Conservation (phyloP, 2,113 vertebrate genomes). For the Indicator maculatus region DNA sequence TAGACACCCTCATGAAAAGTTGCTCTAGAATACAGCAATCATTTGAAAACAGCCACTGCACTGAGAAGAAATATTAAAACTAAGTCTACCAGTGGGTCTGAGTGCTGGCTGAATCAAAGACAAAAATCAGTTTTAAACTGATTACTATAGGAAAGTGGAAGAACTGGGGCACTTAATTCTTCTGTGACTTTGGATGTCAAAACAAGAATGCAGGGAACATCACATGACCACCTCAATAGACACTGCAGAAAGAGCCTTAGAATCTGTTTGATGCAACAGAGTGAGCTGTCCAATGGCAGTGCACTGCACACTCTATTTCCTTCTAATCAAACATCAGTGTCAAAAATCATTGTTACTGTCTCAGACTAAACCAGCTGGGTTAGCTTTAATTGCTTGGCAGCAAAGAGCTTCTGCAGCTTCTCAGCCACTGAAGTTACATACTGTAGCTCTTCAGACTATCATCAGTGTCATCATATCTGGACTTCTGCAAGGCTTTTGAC, state of each 20-base stretch:
- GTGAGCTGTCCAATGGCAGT: background rate
- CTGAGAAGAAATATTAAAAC: background rate
- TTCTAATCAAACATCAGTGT: background rate
- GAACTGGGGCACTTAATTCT: background rate
- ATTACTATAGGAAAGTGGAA: background rate
- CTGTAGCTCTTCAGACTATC: background rate
- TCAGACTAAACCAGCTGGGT: background rate
- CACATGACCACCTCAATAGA: accelerated
- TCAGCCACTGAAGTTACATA: background rate
- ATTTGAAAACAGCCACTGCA: background rate
- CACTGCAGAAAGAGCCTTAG: background rate
- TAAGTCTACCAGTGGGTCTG: accelerated
- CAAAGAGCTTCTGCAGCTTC: background rate
- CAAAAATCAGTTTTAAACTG: background rate
- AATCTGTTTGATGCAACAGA: background rate
- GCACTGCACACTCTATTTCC: background rate
- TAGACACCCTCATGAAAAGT: no score
- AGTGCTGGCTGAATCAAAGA: background rate
- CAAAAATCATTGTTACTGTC: background rate
- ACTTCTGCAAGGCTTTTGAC: no score
- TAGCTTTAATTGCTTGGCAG: background rate
- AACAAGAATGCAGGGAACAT: background rate
- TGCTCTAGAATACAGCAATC: no score
- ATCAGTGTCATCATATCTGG: no score
- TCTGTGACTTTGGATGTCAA: background rate